Evolutionary conservation across 2,888 invertebrate species (phyloP), one percentile per base, ranked within the genome.

Genomic region (Tetrapedia diversipes): DNA sequence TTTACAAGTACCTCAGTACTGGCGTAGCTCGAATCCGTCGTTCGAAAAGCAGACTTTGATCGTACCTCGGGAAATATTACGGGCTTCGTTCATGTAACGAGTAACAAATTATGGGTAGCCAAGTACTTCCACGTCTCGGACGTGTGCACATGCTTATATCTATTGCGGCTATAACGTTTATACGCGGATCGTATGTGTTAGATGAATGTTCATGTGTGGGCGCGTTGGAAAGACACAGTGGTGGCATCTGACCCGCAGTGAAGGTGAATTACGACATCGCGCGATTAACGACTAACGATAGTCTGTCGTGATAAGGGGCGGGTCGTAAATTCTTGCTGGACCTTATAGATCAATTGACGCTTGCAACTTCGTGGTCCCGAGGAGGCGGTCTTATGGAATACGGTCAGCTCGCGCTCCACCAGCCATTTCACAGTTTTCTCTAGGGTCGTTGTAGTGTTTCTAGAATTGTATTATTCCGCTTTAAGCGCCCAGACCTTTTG

Each of bases 191-290:
- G 60, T 10, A 10, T 14, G 14, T 47, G 19, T 14, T 6, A 7
- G 11, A 11, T 16, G 32, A 29, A 22, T 29, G 39, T n/a, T 16
- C 14, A 53, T 32, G 37, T 32, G 37, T 16, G n/a, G 24, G 24
- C 49, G 29, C 16, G 27, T n/a, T 37, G 53, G 22, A 34, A 27
- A 19, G 56, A 41, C 54, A 76, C 22, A 37, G 29, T 29, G 45
- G 53, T 63, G 59, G 63, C 67, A 64, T 67, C 41, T 77, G 77
- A 71, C 78, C 64, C 24, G 39, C 54, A 41, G 37, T 43, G 78
- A 79, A 78, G 65, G 67, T 75, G 80, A 80, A 80, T 80, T 80
- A 75, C 80, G 47, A 69, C 79, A 77, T 72, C 61, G 65, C 65
- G 51, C 77, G 77, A 77, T 77, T 79, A 79, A 78, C 68, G 72